Evolutionary conservation across 1,140 invertebrate genomes (phyloP).

Genomic region (Chymomyza costata): DNA sequence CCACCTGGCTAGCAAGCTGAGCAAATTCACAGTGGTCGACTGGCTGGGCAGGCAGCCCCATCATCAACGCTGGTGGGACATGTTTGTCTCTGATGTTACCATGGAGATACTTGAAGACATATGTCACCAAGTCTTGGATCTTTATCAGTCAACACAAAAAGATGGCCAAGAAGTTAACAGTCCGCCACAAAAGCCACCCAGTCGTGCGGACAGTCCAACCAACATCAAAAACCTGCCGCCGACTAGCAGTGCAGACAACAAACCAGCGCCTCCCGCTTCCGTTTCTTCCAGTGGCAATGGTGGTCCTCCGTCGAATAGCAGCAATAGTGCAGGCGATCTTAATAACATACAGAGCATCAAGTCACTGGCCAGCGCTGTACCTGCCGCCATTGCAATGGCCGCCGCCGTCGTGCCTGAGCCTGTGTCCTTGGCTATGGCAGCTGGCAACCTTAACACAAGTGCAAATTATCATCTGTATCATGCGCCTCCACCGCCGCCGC

Average conservation of each 20-base stretch:
- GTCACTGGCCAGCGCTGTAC: constrained; percentile 36
- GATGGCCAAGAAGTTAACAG: constrained; percentile 77
- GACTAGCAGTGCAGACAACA: constrained; percentile 14
- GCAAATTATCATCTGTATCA: constrained; percentile 48
- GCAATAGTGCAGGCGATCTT: constrained; percentile 18
- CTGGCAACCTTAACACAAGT: constrained; percentile 15
- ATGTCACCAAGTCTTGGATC: constrained; percentile 94
- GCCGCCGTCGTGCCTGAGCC: constrained; percentile 5
- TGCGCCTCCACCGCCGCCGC: constrained; percentile 61
- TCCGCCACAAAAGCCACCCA: constrained; percentile 78
- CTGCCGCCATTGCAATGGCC: constrained; percentile 28
- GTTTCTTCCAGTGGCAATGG: constrained; percentile 29
- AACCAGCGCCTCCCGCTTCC: constrained; percentile 15
- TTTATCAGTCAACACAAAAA: constrained; percentile 83
- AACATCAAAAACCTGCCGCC: constrained; percentile 6
- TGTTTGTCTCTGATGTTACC: constrained; percentile 94
- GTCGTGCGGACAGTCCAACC: constrained; percentile 69
- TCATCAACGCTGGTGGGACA: constrained; percentile 97
- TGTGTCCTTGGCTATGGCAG: constrained; percentile 8
- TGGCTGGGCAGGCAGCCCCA: constrained; percentile 90
- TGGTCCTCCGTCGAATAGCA: constrained; percentile 17
- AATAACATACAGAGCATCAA: constrained; percentile 56
- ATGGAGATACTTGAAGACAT: constrained; percentile 97
- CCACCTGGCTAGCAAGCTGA: constrained; percentile 96
- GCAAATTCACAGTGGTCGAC: constrained; percentile 95